Evolutionary conservation across 2,797 vertebrate genomes (phyloP).

Genomic region (Eutrigla gurnardus): DNA sequence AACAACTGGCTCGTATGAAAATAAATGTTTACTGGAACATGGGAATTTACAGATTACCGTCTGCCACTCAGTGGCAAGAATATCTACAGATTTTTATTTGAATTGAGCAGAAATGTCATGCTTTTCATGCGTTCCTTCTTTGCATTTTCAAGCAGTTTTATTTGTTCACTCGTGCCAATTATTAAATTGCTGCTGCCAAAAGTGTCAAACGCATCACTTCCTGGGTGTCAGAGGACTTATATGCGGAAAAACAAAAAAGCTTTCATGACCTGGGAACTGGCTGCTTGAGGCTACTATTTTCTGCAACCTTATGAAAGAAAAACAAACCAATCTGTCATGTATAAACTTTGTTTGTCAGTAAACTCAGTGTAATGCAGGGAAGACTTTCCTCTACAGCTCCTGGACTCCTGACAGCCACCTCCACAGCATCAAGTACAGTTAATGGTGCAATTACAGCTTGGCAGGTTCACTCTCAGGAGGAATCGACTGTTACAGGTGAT

Average conservation of each 20-base stretch:
- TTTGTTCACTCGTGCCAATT: not conserved
- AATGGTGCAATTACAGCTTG: conserved; percentile 48
- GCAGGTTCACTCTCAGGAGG: conserved; percentile 26
- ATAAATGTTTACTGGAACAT: not conserved
- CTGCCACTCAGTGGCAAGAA: conserved; percentile 10
- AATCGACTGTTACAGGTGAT: conserved; percentile 48
- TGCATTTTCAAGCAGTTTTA: not conserved
- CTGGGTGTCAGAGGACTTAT: not conserved
- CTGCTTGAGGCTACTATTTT: not conserved
- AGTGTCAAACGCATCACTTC: not conserved
- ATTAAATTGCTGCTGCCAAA: conserved; percentile 4
- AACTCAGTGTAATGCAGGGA: not conserved
- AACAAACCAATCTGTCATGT: not conserved
- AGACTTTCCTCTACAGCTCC: conserved; percentile 2
- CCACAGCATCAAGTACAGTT: conserved; percentile 12
- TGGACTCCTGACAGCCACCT: not conserved
- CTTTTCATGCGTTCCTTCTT: not conserved
- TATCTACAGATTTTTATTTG: not conserved
- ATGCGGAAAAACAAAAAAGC: not conserved
- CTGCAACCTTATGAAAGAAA: not conserved
- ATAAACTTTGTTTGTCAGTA: not conserved
- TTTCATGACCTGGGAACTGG: not conserved
- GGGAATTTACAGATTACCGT: not conserved
- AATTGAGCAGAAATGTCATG: no score
- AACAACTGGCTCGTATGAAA: not conserved